Percentiles rank a stretch among this genome's conserved stretches.
phyloP scores from a whole-genome alignment of 2,797 vertebrate species.

The Otolemur crassicaudatus region DNA sequence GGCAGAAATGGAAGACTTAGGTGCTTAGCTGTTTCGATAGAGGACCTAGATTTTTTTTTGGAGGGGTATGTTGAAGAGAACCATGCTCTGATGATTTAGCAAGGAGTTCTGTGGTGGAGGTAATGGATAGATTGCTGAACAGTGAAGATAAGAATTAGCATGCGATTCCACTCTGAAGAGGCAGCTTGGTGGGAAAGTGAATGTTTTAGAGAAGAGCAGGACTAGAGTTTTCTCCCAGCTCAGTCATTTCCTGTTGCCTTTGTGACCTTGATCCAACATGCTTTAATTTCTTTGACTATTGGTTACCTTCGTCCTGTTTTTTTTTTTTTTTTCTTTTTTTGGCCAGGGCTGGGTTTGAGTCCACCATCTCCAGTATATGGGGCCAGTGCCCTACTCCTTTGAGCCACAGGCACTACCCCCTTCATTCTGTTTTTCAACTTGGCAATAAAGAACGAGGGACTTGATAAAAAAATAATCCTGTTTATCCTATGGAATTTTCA shows the following conservation, averaged over 20 bases:
- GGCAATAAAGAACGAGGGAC: background rate
- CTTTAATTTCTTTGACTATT: background rate
- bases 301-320: no score
- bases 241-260: background rate
- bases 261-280: background rate
- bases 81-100: background rate
- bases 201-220: background rate
- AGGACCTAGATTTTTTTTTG: background rate
- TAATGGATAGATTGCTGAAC: background rate
- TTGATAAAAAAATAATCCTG: background rate
- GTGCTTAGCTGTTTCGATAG: background rate
- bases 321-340: no score
- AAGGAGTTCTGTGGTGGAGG: background rate
- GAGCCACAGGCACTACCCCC: no score
- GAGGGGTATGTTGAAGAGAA: background rate
- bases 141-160: background rate
- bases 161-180: background rate
- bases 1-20: background rate
- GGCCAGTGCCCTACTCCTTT: no score
- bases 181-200: background rate
- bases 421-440: background rate
- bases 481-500: background rate
- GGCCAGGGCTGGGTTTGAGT: no score
- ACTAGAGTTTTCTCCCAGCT: background rate
- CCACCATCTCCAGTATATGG: no score